Evolutionary conservation across 2,888 invertebrate genomes (phyloP), one percentile per base, ranked within the genome.

Genomic region (Hirtodrosophila trivittata): DNA sequence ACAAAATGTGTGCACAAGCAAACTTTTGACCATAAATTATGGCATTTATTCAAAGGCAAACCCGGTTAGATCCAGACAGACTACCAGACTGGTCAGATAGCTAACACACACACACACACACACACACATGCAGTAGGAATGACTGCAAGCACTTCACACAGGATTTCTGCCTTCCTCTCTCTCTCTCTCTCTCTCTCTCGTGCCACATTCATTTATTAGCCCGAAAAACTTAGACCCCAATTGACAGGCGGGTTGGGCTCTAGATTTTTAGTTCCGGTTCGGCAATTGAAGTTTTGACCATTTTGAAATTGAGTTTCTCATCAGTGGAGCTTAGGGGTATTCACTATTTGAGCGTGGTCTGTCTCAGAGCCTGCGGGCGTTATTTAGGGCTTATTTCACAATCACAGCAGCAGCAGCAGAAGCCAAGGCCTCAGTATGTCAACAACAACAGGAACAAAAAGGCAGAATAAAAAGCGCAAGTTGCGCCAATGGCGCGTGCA

Each of bases 41-140:
- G 84, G 80, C 86, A 86, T 83, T 86, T 86, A 86, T 86, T 86
- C 86, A 86, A 82, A 86, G 78, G 81, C 84, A 80, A 80, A 71
- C 77, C 65, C 76, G 71, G 64, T 55, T 62, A 73, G 56, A 30
- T 49, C 8, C 62, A 65, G 55, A 47, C 52, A 37, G 46, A 56
- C 43, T 51, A 62, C 45, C 43, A 45, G 28, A 46, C 59, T 37
- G 46, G 33, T 35, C 43, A 63, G 37, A 37, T 13, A 18, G 10
- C 30, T 33, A 49, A 14, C 32, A 50, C 35, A 35, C 35, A 47
- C 16, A 37, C 14, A 45, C 26, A 32, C 43, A 32, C 13, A 45
- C 6, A 28, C 2, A 49, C n/a, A 33, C 4, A 32, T 3, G 10
- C 1, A 10, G 28, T 7, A 8, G 9, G 28, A 28, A 28, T n/a